Evolutionary conservation across 92 coral and sea anemone species (phyloP), one percentile per base, ranked within the genome.

Genomic region (Epizoanthus fatuus): DNA sequence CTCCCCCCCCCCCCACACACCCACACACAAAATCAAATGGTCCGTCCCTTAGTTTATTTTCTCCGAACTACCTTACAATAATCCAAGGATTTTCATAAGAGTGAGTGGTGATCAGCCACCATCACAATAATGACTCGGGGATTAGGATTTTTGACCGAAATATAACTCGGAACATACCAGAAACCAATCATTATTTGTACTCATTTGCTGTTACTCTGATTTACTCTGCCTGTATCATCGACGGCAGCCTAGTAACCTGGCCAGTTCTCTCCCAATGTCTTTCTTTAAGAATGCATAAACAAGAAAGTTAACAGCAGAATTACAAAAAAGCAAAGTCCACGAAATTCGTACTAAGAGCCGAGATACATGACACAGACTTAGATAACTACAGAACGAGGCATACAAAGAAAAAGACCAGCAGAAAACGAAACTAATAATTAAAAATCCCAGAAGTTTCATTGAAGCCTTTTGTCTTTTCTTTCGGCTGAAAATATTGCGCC

Each of bases 311-410:
- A 62, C 15, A 16, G 67, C 67, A 62, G 67, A 4, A 22, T 62
- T 62, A 5, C 35, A 19, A 22, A 19, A 62, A 12, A 62, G 12
- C 15, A 62, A 16, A 7, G 67, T 62, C 67, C 67, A 62, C 13
- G 67, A 62, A 62, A 62, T 62, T 62, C 67, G 67, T 12, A 62
- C 37, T 62, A 37, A 4, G 67, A 62, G 67, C 35, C 38, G 67
- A 62, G 67, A 62, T 3, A 62, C 67, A 14, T 62, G 13, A 22
- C 67, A 62, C 67, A 62, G 14, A 22, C 20, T 22, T 22, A 62
- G 22, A 22, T 62, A 22, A 62, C 67, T 62, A 37, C 67, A 62
- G 29, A 62, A 62, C 38, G 67, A 62, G 35, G 37, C 14, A n/a
- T 62, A 62, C 3, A 62, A 37, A 22, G 67, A 62, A 19, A 62